These are phyloP conservation scores for Procavia capensis DNA, from an alignment of 2,113 vertebrate genomes.

Conservation along the genomic window DNA sequence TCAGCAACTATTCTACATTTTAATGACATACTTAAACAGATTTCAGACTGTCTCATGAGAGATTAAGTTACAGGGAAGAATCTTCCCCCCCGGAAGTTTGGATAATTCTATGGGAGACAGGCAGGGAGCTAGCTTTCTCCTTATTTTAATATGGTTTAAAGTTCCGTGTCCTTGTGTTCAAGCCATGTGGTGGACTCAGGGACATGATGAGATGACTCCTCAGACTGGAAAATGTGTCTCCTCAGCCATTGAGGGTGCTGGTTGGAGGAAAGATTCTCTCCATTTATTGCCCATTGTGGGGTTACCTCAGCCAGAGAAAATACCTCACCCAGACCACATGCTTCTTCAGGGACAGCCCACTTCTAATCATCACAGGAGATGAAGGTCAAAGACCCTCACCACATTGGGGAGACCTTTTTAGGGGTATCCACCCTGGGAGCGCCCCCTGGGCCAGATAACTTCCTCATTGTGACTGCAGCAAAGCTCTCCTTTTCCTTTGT, in stretches of 20 bases:
- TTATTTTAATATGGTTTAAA: neutral
- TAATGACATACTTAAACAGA: neutral
- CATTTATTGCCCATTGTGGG: neutral
- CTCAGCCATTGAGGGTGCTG: neutral
- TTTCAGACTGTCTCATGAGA: neutral
- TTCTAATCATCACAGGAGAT: rapidly evolving
- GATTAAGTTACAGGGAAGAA: neutral
- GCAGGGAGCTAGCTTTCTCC: neutral
- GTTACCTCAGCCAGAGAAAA: no score
- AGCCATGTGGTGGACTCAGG: rapidly evolving
- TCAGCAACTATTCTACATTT: neutral
- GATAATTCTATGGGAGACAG: neutral
- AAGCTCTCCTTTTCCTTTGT: neutral
- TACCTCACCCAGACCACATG: neutral
- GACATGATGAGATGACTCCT: rapidly evolving
- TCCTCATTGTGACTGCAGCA: neutral
- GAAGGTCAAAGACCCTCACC: neutral
- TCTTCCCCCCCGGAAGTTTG: neutral
- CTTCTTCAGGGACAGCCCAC: neutral
- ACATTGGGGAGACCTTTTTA: no score
- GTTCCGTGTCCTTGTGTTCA: neutral
- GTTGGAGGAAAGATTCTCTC: neutral
- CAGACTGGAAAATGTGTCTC: neutral
- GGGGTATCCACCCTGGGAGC: neutral
- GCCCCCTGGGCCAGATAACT: rapidly evolving